Evolutionary conservation across 2,113 vertebrate genomes (phyloP).

Genomic region (Sphyrna mokarran): DNA sequence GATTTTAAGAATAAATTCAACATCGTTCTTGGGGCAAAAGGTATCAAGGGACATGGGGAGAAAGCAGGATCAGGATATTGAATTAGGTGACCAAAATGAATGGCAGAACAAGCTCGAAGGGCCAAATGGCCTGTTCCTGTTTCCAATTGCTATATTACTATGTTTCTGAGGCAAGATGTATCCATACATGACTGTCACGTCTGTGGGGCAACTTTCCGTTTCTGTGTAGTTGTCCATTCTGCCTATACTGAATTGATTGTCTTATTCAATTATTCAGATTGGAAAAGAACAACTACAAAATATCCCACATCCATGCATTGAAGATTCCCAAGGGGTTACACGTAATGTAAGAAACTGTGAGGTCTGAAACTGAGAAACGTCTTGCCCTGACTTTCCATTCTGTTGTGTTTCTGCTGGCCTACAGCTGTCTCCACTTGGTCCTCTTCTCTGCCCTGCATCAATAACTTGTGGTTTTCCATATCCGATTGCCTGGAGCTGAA

Average conservation of each 20-base stretch:
- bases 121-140: too few species aligned
- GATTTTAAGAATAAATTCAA: too few species aligned
- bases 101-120: too few species aligned
- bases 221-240: not conserved
- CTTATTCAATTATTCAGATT: not conserved
- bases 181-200: not conserved
- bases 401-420: not conserved
- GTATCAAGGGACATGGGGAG: too few species aligned
- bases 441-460: not conserved
- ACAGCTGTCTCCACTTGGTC: not conserved
- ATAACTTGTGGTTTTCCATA: not conserved
- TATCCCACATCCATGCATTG: not conserved
- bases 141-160: too few species aligned
- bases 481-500: not conserved
- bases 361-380: not conserved
- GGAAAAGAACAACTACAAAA: not conserved
- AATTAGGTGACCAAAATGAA: too few species aligned
- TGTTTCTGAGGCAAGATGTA: not conserved
- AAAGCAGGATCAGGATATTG: too few species aligned
- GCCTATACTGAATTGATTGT: not conserved
- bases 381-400: not conserved
- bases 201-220: not conserved
- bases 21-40: too few species aligned
- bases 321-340: too few species aligned
- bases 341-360: not conserved